Percentiles rank a stretch among this genome's conserved stretches.
Evolutionary conservation across 2,797 vertebrate species (phyloP).

Genomic region (Onychomys arenicola): DNA sequence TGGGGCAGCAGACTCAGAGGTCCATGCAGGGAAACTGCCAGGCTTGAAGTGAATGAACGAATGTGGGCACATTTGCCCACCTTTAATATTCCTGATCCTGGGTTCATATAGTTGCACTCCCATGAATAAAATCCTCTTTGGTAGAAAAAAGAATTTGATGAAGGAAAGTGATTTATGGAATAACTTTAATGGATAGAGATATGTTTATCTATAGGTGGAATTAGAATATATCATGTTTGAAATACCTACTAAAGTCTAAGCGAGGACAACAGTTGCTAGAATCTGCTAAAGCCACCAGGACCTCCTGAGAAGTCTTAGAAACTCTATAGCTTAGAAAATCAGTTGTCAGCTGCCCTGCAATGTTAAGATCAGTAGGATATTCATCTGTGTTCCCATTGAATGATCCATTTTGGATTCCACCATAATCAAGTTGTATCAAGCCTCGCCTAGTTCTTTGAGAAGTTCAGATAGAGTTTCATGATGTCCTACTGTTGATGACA

Average conservation of each 20-base stretch:
- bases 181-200: background rate
- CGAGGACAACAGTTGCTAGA: background rate
- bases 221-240: background rate
- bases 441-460: conserved; percentile 14
- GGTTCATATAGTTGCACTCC: background rate
- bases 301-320: background rate
- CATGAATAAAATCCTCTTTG: background rate
- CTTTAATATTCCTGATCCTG: background rate
- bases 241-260: background rate
- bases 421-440: background rate
- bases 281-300: background rate
- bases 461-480: conserved; percentile 8
- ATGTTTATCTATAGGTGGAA: background rate
- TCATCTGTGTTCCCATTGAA: background rate
- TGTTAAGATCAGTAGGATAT: background rate
- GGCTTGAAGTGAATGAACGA: background rate
- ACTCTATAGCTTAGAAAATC: background rate
- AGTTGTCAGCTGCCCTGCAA: background rate
- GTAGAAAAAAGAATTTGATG: background rate
- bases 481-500: conserved; percentile 12
- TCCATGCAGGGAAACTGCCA: background rate
- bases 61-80: background rate
- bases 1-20: background rate
- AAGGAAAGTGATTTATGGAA: background rate
- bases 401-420: background rate